Conservation (phyloP, 2,888 invertebrate genomes). For the Lochmaea crataegi region DNA sequence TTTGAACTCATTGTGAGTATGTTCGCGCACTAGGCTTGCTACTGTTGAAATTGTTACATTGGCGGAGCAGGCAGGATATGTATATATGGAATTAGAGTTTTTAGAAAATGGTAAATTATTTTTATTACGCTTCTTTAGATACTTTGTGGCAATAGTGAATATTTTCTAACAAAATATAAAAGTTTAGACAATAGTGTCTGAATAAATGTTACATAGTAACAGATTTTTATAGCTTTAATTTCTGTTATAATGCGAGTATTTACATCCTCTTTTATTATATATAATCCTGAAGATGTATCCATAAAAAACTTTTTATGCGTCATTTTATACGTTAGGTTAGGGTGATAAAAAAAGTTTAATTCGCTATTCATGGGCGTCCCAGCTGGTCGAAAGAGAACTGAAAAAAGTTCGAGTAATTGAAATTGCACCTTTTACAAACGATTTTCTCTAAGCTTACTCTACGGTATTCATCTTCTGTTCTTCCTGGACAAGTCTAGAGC, state of each 20-base stretch:
- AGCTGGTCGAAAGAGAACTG: not conserved
- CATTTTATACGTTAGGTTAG: not conserved
- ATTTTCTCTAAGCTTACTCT: too few species aligned
- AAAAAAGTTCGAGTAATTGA: not conserved
- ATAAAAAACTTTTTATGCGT: constrained; percentile 4
- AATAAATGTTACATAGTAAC: not conserved
- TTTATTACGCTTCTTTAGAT: too few species aligned
- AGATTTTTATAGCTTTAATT: constrained; percentile 7
- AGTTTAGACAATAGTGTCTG: not conserved
- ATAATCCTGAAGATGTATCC: constrained; percentile 5
- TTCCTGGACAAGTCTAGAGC: too few species aligned
- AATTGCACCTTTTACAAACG: too few species aligned
- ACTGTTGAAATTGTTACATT: too few species aligned
- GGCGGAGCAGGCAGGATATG: too few species aligned
- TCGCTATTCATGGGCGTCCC: not conserved
- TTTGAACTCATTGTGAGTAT: too few species aligned
- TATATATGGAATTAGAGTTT: too few species aligned
- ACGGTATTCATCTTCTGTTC: too few species aligned
- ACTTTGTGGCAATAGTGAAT: not conserved
- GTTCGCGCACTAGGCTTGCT: too few species aligned
- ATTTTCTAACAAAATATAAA: not conserved
- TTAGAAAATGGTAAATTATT: too few species aligned
- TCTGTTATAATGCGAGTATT: not conserved
- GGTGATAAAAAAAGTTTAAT: constrained; percentile 4
- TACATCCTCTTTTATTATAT: not conserved